These are phyloP conservation scores for Phrynocephalus guinanensis DNA, from an alignment of 2,797 vertebrate genomes.

Conservation along the genomic window DNA sequence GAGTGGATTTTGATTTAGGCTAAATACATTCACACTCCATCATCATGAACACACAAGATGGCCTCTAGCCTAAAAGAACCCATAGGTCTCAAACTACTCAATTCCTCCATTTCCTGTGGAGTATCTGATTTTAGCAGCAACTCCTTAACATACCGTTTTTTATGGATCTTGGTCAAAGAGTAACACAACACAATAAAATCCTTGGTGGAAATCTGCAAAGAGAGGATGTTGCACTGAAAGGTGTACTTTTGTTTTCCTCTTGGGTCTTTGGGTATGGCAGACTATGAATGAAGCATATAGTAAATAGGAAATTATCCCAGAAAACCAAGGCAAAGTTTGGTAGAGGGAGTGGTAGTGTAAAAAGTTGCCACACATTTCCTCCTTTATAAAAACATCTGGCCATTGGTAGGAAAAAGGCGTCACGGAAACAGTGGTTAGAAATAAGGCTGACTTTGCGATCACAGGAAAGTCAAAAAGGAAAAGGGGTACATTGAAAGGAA, in stretches of 20 bases:
- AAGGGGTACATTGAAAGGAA: background rate
- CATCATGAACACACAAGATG: background rate
- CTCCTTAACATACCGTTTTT: slow-evolving; percentile 28
- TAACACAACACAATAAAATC: slow-evolving; percentile 32
- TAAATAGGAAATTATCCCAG: slow-evolving; percentile 24
- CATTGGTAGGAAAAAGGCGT: slow-evolving; percentile 5
- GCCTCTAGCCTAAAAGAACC: background rate
- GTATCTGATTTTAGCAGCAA: slow-evolving; percentile 29
- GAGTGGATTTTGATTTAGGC: background rate
- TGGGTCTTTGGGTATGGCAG: background rate
- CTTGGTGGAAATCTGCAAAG: slow-evolving; percentile 50
- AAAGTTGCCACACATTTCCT: background rate
- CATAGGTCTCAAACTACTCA: background rate
- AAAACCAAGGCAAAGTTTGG: slow-evolving; percentile 37
- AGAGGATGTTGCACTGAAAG: slow-evolving; percentile 47
- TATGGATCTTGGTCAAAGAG: slow-evolving; percentile 33
- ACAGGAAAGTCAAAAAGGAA: slow-evolving; percentile 32
- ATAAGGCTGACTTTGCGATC: background rate
- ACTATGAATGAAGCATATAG: slow-evolving; percentile 2
- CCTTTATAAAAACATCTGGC: too few relatives aligned
- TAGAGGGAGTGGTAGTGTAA: background rate
- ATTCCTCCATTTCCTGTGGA: slow-evolving; percentile 31
- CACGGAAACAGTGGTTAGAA: slow-evolving; percentile 14
- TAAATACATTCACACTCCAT: background rate
- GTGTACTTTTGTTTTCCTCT: background rate